These are phyloP conservation scores for Mercenaria mercenaria DNA, from an alignment of 1,140 invertebrate species.

Conservation along the genomic window DNA sequence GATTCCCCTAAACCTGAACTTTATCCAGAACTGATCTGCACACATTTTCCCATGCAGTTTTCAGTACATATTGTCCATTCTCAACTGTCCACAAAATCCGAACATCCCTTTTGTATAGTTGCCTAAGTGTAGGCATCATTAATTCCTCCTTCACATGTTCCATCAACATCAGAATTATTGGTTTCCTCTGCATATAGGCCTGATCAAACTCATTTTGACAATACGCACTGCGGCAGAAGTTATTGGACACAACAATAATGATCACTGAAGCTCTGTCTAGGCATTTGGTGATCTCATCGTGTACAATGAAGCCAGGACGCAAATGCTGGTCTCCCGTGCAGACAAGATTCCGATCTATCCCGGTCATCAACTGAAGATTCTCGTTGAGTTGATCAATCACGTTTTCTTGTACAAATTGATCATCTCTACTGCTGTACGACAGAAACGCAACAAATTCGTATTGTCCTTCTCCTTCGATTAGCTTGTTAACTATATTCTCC, in stretches of 20 bases:
- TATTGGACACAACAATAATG: not conserved
- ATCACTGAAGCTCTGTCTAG: not conserved
- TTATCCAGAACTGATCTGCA: not conserved
- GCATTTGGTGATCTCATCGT: not conserved
- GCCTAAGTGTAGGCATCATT: not conserved
- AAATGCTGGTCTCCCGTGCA: not conserved
- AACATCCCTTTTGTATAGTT: not conserved
- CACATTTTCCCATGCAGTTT: too few species aligned
- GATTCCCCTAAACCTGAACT: too few species aligned
- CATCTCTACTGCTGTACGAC: not conserved
- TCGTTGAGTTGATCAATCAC: not conserved
- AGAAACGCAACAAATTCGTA: not conserved
- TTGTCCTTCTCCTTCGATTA: not conserved
- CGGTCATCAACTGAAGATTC: not conserved
- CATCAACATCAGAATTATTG: conserved; percentile 14
- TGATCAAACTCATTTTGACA: not conserved
- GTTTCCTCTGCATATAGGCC: not conserved
- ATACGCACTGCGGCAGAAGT: not conserved
- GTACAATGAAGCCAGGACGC: not conserved
- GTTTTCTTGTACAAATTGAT: not conserved
- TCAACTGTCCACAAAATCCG: not conserved
- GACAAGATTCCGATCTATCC: not conserved
- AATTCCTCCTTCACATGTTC: not conserved
- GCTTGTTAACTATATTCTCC: not conserved
- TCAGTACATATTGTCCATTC: not conserved